Conservation (phyloP, 2,888 invertebrate species). For the Asteroscopus sphinx region DNA sequence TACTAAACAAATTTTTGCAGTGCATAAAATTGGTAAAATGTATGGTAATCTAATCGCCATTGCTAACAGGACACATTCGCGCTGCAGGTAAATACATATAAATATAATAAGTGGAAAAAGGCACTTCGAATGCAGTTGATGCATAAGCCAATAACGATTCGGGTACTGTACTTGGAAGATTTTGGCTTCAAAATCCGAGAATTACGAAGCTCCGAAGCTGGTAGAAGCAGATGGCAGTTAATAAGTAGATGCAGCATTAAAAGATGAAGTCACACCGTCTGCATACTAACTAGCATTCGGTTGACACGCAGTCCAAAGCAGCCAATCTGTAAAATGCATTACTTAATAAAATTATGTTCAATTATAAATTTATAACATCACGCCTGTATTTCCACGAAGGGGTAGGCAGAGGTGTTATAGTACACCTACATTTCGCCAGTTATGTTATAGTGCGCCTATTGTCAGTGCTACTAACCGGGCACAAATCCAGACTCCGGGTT, state of each 20-base stretch:
- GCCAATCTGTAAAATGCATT: constrained; percentile 12
- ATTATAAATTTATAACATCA: no score
- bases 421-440: no score
- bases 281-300: neutral
- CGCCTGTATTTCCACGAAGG: no score
- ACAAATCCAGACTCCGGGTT: no score
- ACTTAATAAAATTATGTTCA: no score
- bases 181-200: neutral
- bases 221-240: neutral
- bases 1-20: no score
- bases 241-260: neutral
- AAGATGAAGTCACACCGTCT: neutral
- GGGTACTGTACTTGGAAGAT: neutral
- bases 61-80: constrained; percentile 4
- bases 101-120: no score
- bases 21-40: neutral
- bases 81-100: neutral
- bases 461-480: no score
- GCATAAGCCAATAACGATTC: neutral
- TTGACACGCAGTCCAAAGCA: neutral
- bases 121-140: neutral
- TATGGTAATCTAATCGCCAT: constrained; percentile 6
- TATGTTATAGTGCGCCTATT: no score
- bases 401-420: no score
- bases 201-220: neutral